phyloP scores from a whole-genome alignment of 2,113 vertebrate genomes.

The Lucifuga dentata region DNA sequence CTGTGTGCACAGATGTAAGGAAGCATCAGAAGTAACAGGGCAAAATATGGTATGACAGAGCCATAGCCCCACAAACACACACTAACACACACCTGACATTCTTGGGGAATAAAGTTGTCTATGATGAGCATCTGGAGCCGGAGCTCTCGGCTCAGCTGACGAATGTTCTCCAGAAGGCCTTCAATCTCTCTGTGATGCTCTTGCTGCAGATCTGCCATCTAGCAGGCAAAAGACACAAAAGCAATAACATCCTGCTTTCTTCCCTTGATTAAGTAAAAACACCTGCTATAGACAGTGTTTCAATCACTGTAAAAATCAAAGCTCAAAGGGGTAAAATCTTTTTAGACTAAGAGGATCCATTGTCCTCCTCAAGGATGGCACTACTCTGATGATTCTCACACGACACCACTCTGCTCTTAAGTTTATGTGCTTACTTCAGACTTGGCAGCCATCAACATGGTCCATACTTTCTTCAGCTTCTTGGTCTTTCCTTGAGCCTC shows the following conservation, averaged over 20 bases:
- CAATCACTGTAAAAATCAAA: no score
- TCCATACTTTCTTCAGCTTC: constrained; percentile 99
- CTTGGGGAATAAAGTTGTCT: constrained; percentile 97
- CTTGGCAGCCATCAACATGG: constrained; percentile 99
- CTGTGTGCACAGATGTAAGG: no score
- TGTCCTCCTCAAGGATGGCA: no score
- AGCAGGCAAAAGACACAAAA: constrained; percentile 1
- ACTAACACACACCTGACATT: constrained; percentile 90
- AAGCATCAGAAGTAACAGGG: no score
- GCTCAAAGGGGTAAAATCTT: no score
- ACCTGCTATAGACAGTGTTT: not conserved
- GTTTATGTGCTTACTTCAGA: constrained; percentile 86
- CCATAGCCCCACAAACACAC: not conserved
- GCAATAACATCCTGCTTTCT: not conserved
- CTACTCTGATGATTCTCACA: not conserved
- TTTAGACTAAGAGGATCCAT: no score
- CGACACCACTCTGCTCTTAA: not conserved
- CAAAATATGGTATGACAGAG: not conserved
- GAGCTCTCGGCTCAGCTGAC: constrained; percentile 95
- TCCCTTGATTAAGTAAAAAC: not conserved
- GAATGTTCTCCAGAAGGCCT: constrained; percentile 94
- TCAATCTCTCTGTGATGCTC: constrained; percentile 98
- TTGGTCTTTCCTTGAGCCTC: constrained; percentile 99
- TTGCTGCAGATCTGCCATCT: constrained; percentile 98
- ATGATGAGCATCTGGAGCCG: constrained; percentile 98